phyloP scores from a whole-genome alignment of 1,140 invertebrate genomes.

The Trichomalopsis sarcophagae region DNA sequence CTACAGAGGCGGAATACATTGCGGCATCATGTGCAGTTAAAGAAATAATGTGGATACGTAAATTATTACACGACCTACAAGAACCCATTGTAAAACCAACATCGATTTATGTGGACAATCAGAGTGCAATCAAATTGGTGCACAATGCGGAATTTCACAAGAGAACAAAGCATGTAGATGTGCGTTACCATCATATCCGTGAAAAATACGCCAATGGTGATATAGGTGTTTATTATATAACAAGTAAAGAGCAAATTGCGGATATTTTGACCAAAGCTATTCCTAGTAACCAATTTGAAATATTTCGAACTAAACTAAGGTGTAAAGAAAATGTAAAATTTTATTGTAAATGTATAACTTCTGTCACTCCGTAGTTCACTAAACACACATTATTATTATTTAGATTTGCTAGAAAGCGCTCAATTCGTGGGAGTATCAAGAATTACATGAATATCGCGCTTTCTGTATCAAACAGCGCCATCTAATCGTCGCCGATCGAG shows the following conservation, averaged over 20 bases:
- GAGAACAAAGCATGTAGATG: conserved; percentile 61
- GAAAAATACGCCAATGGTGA: conserved; percentile 51
- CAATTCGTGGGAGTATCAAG: neutral
- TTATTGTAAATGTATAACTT: neutral
- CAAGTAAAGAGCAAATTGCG: conserved; percentile 54
- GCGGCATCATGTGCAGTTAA: conserved; percentile 62
- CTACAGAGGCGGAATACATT: conserved; percentile 71
- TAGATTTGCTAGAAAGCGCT: neutral
- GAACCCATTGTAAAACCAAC: neutral
- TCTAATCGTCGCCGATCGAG: too few species aligned
- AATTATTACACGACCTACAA: neutral
- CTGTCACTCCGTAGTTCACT: neutral
- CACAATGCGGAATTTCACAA: conserved; percentile 44
- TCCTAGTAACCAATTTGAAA: neutral
- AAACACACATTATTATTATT: neutral
- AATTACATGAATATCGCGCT: neutral
- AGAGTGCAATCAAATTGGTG: conserved; percentile 63
- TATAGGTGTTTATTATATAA: conserved; percentile 53
- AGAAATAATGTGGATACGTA: conserved; percentile 46
- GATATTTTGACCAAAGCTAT: conserved; percentile 59
- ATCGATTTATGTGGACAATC: conserved; percentile 58
- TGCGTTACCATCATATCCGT: conserved; percentile 57
- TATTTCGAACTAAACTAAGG: neutral
- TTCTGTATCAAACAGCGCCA: neutral
- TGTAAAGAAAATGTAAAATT: neutral